Evolutionary conservation across 2,888 invertebrate species (phyloP), one percentile per base, ranked within the genome.

Genomic region (Leptinotarsa juncta): DNA sequence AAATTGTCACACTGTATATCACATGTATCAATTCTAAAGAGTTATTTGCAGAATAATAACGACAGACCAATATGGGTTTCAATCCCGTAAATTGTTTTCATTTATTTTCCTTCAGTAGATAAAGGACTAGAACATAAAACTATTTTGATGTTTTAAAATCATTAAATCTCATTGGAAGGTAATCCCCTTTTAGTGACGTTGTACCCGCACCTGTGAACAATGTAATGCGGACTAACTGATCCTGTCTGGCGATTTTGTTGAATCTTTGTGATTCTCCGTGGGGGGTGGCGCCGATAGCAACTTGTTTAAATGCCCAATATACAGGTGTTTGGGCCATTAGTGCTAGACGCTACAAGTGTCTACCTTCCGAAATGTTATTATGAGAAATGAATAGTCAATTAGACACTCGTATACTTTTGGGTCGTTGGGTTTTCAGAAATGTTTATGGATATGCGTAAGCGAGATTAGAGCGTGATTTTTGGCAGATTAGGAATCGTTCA

Each of bases 251-350:
- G 70, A 73, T 73, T 74, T 67, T 66, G 67, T 78, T 79, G 77
- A 71, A 75, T 77, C 82, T 81, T 85, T 85, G 82, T 85, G 75
- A 67, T 65, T 67, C 82, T 65, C 82, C 76, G 76, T 79, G 83
- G 85, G 85, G 82, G 85, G 84, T 85, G 85, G 85, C 85, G 85
- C 85, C 85, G 84, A 79, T 80, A 79, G 65, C 68, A 60, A 75
- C 65, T 71, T 60, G 81, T 74, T 75, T 66, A 72, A 75, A 75
- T 62, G 69, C 66, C 80, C 76, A 77, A 77, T n/a, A 69, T 69
- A 84, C 85, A 84, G 85, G 85, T 85, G 85, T 84, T 83, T 81
- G 72, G 72, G 78, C 81, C 81, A 84, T 84, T 84, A 84, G 80
- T 70, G 71, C 67, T 26, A 49, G 57, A 73, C 74, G 71, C 75